Conservation (phyloP, 1,140 invertebrate species). For the Monochamus saltuarius region DNA sequence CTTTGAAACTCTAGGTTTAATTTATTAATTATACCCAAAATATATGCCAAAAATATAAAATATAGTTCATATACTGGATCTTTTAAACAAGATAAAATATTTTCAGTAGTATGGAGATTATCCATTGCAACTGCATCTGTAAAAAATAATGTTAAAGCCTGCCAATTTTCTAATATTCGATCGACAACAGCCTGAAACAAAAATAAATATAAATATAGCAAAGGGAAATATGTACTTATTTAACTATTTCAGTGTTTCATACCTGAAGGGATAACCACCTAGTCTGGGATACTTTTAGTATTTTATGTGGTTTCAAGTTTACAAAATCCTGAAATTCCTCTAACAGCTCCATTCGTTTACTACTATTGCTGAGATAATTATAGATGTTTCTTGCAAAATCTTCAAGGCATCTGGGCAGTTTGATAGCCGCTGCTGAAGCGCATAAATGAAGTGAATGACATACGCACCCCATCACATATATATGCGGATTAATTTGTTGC, state of each 20-base stretch:
- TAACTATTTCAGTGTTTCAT: background rate
- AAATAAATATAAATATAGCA: background rate
- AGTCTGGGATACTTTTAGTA: background rate
- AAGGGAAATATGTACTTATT: too few species aligned
- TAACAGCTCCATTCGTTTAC: background rate
- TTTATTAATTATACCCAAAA: slow-evolving; percentile 1
- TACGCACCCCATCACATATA: slow-evolving; percentile 19
- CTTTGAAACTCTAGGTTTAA: background rate
- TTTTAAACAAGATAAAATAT: background rate
- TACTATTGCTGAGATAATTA: background rate
- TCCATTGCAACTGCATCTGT: background rate
- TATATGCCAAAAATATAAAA: background rate
- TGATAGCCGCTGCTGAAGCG: slow-evolving; percentile 4
- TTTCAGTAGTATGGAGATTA: background rate
- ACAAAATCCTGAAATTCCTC: background rate
- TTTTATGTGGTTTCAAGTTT: background rate
- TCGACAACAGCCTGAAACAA: background rate
- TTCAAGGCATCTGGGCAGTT: background rate
- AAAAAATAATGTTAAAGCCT: background rate
- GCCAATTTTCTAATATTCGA: background rate
- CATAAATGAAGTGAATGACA: slow-evolving; percentile 22
- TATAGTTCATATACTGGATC: background rate
- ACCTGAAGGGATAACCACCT: slow-evolving; percentile 8
- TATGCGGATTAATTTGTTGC: slow-evolving; percentile 5
- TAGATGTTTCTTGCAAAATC: background rate